Evolutionary conservation across 2,888 invertebrate genomes (phyloP).

Genomic region (Limulus polyphemus): DNA sequence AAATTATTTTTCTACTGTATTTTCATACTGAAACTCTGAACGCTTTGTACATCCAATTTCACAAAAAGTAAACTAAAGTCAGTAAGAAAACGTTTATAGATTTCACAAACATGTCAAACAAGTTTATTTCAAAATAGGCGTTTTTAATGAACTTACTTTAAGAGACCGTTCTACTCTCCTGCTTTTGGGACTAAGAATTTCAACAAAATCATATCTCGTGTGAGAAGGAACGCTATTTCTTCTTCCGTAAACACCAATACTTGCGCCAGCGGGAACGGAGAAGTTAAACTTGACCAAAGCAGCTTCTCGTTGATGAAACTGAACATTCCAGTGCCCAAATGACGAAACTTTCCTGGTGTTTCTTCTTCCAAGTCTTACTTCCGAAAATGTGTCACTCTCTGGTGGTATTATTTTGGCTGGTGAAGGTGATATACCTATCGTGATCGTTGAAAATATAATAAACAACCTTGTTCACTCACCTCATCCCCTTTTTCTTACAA

Average conservation of each 20-base stretch:
- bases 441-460: no score
- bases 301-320: constrained; percentile 58
- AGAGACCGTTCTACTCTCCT: constrained; percentile 16
- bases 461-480: no score
- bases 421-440: neutral
- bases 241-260: constrained; percentile 32
- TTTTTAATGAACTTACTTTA: constrained; percentile 9
- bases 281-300: constrained; percentile 50
- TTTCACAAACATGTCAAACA: no score
- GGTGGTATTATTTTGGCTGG: constrained; percentile 67
- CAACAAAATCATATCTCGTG: constrained; percentile 33
- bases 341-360: constrained; percentile 72
- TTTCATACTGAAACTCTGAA: no score
- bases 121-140: no score
- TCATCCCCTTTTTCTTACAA: no score
- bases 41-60: no score
- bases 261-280: constrained; percentile 51
- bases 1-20: no score
- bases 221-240: constrained; percentile 32
- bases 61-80: no score
- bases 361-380: constrained; percentile 51
- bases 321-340: constrained; percentile 85
- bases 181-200: constrained; percentile 28
- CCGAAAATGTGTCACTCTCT: constrained; percentile 48
- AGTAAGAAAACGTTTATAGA: no score